phyloP scores from a whole-genome alignment of 2,113 vertebrate genomes.

The Gadus chalcogrammus region DNA sequence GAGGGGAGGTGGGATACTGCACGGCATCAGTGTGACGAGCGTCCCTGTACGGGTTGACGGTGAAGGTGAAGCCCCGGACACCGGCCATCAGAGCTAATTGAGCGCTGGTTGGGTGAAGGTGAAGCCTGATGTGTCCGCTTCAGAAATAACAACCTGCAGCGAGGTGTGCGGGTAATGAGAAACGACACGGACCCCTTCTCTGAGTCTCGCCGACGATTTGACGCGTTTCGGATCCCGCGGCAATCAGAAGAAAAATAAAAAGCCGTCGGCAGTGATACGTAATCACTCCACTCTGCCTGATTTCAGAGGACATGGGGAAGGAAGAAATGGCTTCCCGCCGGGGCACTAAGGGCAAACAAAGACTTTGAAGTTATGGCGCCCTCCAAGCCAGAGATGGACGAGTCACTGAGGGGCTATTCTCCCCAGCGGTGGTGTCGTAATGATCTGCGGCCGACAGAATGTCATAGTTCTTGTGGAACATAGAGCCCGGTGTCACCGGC shows the following conservation, averaged over 20 bases:
- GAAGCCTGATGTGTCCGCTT: too few species aligned
- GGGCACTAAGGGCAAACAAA: slow-evolving; percentile 60
- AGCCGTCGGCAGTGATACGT: slow-evolving; percentile 25
- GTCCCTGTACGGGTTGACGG: slow-evolving; percentile 12
- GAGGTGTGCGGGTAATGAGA: slow-evolving; percentile 41
- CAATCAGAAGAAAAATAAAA: slow-evolving; percentile 10
- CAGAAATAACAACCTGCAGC: too few species aligned
- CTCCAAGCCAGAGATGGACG: slow-evolving; percentile 64
- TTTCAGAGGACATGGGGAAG: slow-evolving; percentile 54
- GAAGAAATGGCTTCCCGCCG: slow-evolving; percentile 66
- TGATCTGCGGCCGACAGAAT: slow-evolving; percentile 60
- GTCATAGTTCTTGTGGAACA: slow-evolving; percentile 65
- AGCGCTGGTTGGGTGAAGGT: slow-evolving; percentile 2
- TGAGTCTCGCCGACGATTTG: background rate
- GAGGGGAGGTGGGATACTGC: too few species aligned
- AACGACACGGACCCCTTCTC: slow-evolving; percentile 5
- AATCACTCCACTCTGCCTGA: slow-evolving; percentile 54
- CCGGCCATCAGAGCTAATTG: slow-evolving; percentile 49
- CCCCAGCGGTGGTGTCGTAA: slow-evolving; percentile 58
- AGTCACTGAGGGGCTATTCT: slow-evolving; percentile 66
- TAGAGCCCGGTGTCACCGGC: slow-evolving; percentile 55
- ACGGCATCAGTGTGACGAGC: slow-evolving; percentile 6
- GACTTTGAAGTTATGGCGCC: slow-evolving; percentile 42
- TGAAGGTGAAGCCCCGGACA: slow-evolving; percentile 42
- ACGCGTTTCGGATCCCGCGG: background rate